These are phyloP conservation scores for Halcyon smyrnensis DNA, from an alignment of 2,797 vertebrate species.

Conservation along the genomic window DNA sequence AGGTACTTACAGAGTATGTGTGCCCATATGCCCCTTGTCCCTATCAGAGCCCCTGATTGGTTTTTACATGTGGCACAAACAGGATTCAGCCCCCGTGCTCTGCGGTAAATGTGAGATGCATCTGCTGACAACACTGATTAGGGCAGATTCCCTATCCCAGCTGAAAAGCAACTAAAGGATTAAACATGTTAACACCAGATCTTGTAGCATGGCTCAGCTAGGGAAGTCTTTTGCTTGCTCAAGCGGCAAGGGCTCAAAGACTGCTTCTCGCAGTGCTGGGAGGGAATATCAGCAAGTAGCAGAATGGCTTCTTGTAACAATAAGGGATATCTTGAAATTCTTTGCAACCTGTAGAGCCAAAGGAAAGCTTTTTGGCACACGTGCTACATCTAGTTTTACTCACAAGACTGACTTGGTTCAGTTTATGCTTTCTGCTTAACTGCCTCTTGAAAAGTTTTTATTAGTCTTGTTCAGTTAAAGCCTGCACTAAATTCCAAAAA, in stretches of 20 bases:
- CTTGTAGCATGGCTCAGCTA: neutral
- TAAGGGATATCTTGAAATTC: neutral
- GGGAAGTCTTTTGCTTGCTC: neutral
- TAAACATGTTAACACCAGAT: neutral
- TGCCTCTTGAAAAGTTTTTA: neutral
- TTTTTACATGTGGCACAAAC: neutral
- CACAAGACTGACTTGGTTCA: neutral
- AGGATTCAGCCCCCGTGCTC: rapidly evolving
- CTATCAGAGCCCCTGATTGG: neutral
- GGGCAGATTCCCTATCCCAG: neutral
- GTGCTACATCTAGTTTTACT: neutral
- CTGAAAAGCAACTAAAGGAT: neutral
- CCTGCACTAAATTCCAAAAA: neutral
- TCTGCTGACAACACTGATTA: neutral
- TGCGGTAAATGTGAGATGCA: neutral
- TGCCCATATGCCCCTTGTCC: neutral
- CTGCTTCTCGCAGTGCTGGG: rapidly evolving
- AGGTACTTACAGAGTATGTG: rapidly evolving
- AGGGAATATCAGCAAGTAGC: neutral
- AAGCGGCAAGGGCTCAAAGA: rapidly evolving
- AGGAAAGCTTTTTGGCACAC: neutral
- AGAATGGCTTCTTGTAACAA: neutral
- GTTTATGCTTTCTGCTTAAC: neutral
- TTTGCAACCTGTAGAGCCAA: neutral
- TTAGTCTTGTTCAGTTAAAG: neutral